Conservation (phyloP, 2,113 vertebrate species). For the Syngnathus floridae region DNA sequence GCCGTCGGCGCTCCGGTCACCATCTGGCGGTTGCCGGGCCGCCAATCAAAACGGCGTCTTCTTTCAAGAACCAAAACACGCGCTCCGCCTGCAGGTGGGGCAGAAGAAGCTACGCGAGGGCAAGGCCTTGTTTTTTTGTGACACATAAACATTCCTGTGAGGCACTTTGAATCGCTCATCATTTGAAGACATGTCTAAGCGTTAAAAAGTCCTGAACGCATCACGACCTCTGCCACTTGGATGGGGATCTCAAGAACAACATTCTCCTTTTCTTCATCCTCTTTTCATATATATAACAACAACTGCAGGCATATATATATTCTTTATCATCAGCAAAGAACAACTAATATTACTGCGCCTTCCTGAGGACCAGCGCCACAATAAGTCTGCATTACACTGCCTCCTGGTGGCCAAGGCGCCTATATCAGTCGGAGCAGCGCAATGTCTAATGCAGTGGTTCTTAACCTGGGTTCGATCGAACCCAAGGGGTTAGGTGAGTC, state of each 20-base stretch:
- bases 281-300: no score
- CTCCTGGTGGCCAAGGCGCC: no score
- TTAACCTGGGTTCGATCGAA: no score
- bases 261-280: no score
- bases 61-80: neutral
- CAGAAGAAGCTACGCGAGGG: neutral
- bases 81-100: neutral
- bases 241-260: neutral
- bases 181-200: neutral
- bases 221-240: conserved; percentile 15
- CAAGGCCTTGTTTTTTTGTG: neutral
- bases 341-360: no score
- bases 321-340: no score
- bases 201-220: neutral
- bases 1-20: neutral
- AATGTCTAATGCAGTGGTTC: no score
- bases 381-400: neutral
- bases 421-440: no score
- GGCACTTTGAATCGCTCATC: neutral
- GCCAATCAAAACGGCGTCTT: neutral
- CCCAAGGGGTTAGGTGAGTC: no score
- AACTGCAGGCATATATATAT: no score
- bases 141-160: neutral
- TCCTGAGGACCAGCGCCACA: no score
- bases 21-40: neutral